Evolutionary conservation across 2,888 invertebrate genomes (phyloP), one percentile per base, ranked within the genome.

Genomic region (Rotaria sp.): DNA sequence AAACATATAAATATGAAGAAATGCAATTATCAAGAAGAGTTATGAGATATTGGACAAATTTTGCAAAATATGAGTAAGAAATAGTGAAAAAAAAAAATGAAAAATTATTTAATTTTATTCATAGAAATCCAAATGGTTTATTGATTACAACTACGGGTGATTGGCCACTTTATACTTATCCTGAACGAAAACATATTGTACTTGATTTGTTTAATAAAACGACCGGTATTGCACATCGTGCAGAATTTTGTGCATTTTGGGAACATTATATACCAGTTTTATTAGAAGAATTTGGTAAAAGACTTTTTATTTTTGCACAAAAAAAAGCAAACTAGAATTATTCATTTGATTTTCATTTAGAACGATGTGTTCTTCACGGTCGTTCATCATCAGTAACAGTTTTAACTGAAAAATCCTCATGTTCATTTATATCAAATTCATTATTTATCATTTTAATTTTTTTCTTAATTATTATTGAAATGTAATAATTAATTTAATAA

Each of bases 1-100:
- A 45, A 80, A n/a, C 3, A 26, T 96, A 95, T 92, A 94, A 94
- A 18, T 93, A 93, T 1, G 94, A 94, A 89, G 96, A 97, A 91
- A 93, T 94, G 52, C 94, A 94, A 88, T 93, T 97, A 88, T 95
- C 95, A 90, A 94, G 93, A 90, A 93, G 94, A 88, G 94, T 96
- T 91, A 96, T 96, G 96, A 93, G 94, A 90, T 96, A 96, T 91
- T 96, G 96, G 96, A 94, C 96, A 2, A 96, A 96, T 91, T 97
- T 97, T 90, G 96, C 96, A 74, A 95, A 95, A 92, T 94, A 95
- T 88, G 96, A 97, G 97, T 80, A 80, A 45, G 35, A 80, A 2
- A 45, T 7, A 10, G 45, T 75, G 10, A 24, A 30, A 13, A 24
- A 24, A 38, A n/a, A 26, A 45, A 7, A 24, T 26, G 10, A 11